phyloP scores from a whole-genome alignment of 2,113 vertebrate genomes.

The Lamprotornis superbus region DNA sequence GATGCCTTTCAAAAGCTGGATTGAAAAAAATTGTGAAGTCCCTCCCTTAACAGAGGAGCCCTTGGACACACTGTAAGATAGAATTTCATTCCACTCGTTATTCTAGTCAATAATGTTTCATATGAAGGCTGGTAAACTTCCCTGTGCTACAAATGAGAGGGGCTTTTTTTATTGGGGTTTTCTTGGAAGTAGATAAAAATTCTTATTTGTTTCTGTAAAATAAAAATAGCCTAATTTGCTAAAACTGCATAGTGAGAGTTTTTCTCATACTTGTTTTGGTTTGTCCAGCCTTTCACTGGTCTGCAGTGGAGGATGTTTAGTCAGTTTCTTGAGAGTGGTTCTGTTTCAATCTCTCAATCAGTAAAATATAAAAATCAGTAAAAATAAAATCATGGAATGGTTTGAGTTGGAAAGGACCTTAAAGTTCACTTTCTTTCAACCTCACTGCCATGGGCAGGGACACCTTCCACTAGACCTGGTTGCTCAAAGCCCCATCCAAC shows the following conservation, averaged over 20 bases:
- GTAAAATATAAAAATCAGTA: too few relatives aligned
- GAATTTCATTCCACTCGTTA: not conserved
- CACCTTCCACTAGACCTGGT: not conserved
- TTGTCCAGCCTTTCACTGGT: not conserved
- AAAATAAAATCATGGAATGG: not conserved
- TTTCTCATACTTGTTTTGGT: not conserved
- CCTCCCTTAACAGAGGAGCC: not conserved
- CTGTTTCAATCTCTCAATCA: not conserved
- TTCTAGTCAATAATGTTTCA: not conserved
- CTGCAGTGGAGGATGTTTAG: not conserved
- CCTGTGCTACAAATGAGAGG: not conserved
- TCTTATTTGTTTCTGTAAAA: not conserved
- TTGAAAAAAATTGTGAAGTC: not conserved
- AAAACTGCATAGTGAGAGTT: accelerated
- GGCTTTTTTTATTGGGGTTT: accelerated
- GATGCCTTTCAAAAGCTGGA: not conserved
- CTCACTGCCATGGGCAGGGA: not conserved
- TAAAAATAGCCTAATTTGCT: not conserved
- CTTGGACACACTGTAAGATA: not conserved
- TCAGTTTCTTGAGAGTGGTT: not conserved
- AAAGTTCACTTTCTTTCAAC: not conserved
- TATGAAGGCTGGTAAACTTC: not conserved
- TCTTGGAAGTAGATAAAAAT: not conserved
- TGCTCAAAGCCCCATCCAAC: not conserved
- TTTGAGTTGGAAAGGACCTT: not conserved